Evolutionary conservation across 2,888 invertebrate species (phyloP).

Genomic region (Ceraclea dissimilis): DNA sequence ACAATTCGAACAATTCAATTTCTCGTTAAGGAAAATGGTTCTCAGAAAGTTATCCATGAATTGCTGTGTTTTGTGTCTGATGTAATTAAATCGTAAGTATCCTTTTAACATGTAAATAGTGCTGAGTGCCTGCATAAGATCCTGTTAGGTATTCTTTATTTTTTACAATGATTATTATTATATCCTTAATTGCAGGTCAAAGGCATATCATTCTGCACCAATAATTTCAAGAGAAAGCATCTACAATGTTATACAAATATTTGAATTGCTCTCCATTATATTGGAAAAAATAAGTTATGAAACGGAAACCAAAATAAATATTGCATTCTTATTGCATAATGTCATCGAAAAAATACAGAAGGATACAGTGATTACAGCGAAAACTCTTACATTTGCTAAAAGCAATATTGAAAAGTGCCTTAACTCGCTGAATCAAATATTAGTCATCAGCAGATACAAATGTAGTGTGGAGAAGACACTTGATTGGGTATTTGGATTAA

Average conservation of each 20-base stretch:
- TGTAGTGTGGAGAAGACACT: conserved; percentile 12
- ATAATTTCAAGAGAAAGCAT: conserved; percentile 17
- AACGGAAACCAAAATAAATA: conserved; percentile 14
- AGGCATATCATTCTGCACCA: conserved; percentile 9
- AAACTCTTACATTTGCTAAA: conserved; percentile 5
- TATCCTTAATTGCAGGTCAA: too few species aligned
- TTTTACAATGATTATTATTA: too few species aligned
- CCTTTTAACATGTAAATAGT: too few species aligned
- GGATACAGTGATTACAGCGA: conserved; percentile 4
- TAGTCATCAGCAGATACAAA: conserved; percentile 13
- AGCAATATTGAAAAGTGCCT: conserved; percentile 10
- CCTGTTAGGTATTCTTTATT: too few species aligned
- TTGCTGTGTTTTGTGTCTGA: conserved; percentile 15
- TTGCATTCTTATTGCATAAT: conserved; percentile 16
- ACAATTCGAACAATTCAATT: conserved; percentile 19
- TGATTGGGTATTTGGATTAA: conserved; percentile 18
- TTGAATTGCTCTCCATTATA: conserved; percentile 16
- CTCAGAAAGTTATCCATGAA: conserved; percentile 12
- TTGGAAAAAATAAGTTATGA: conserved; percentile 10
- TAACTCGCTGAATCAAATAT: conserved; percentile 7
- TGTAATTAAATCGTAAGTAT: conserved; percentile 17
- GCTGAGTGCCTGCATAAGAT: too few species aligned
- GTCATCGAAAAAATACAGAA: conserved; percentile 8
- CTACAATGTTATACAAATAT: conserved; percentile 19
- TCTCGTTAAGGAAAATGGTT: conserved; percentile 19